These are phyloP conservation scores for Cyphomyrus discorhynchus DNA, from an alignment of 2,113 vertebrate genomes.

Conservation along the genomic window DNA sequence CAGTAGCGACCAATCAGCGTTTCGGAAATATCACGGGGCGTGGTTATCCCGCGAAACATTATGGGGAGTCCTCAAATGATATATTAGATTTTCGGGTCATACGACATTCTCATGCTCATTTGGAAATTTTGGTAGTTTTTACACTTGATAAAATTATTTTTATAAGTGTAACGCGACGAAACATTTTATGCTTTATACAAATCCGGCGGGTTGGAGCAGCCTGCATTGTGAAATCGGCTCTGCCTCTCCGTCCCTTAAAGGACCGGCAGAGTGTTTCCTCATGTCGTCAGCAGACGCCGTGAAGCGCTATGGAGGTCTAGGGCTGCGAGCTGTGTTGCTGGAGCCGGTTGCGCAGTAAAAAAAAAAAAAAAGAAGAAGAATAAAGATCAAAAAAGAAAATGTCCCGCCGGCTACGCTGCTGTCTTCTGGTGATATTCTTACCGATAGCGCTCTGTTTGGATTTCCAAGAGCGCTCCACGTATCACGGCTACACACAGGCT, in stretches of 20 bases:
- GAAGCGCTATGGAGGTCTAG: constrained; percentile 39
- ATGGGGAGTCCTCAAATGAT: constrained; percentile 26
- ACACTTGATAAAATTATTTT: not conserved
- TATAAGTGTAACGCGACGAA: not conserved
- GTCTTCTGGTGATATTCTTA: constrained; percentile 37
- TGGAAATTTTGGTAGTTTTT: not conserved
- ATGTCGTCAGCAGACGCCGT: constrained; percentile 48
- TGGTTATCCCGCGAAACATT: constrained; percentile 26
- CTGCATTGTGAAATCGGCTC: constrained; percentile 7
- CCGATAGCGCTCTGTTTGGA: constrained; percentile 40
- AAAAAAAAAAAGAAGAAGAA: not conserved
- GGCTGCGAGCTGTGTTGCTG: not conserved
- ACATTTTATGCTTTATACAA: not conserved
- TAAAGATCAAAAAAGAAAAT: constrained; percentile 35
- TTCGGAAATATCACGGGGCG: constrained; percentile 26
- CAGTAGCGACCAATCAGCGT: constrained; percentile 43
- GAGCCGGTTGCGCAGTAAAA: not conserved
- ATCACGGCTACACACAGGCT: not conserved
- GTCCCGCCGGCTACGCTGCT: constrained; percentile 35
- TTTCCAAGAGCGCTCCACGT: constrained; percentile 34
- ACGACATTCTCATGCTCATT: not conserved
- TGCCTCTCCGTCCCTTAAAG: constrained; percentile 28
- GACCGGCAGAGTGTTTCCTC: constrained; percentile 47
- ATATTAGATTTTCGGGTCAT: not conserved
- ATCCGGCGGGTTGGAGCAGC: not conserved